Conservation (phyloP, 2,888 invertebrate species). For the Thelaira solivaga region DNA sequence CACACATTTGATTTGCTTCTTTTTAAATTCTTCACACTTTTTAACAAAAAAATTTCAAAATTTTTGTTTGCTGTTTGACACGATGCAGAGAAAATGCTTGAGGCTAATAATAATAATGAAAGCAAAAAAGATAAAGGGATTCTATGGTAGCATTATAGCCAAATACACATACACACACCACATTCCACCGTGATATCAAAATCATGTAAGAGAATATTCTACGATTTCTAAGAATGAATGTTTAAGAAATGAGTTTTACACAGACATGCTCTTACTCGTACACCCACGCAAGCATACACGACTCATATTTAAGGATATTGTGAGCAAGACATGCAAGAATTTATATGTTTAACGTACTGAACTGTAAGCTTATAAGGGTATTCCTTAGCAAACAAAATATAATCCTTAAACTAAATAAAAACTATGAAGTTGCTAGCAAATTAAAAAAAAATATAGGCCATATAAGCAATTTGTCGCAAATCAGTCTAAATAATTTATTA, state of each 20-base stretch:
- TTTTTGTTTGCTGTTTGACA: conserved; percentile 50
- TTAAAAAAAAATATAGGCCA: too few species aligned
- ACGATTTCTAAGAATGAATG: not conserved
- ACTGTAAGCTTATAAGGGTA: not conserved
- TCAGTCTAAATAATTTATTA: not conserved
- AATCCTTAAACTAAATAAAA: not conserved
- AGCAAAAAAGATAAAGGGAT: conserved; percentile 7
- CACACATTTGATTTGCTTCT: conserved; percentile 13
- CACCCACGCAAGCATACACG: not conserved
- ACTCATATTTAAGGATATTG: not conserved
- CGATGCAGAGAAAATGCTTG: conserved; percentile 46
- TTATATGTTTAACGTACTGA: not conserved
- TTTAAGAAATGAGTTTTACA: not conserved
- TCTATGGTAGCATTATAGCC: not conserved
- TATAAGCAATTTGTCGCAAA: too few species aligned
- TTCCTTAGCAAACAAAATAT: not conserved
- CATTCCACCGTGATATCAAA: conserved; percentile 2
- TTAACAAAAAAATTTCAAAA: not conserved
- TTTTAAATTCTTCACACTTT: conserved; percentile 36
- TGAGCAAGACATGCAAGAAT: not conserved
- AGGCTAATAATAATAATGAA: conserved; percentile 39
- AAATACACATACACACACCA: too few species aligned
- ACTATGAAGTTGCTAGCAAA: not conserved
- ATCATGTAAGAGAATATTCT: conserved; percentile 2
- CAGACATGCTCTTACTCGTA: not conserved